Percentiles rank a stretch among this genome's conserved stretches.
These are phyloP conservation scores for Brachionus rotundiformis DNA, from an alignment of 1,140 invertebrate genomes.

Conservation along the genomic window DNA sequence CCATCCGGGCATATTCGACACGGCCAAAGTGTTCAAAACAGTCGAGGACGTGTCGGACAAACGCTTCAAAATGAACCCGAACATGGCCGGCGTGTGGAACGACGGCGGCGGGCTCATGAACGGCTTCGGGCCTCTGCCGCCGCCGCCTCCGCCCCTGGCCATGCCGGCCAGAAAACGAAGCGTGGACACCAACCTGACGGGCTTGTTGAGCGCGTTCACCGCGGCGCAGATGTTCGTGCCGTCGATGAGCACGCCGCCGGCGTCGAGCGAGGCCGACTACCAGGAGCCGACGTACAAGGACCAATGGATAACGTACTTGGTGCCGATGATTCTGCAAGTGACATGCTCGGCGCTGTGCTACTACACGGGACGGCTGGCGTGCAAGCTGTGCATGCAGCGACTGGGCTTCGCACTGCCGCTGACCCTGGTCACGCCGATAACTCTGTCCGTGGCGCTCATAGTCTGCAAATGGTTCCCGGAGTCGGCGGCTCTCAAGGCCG, in stretches of 20 bases:
- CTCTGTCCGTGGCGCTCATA: conserved; percentile 76
- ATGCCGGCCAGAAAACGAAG: neutral
- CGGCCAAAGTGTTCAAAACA: conserved; percentile 13
- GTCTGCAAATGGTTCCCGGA: conserved; percentile 52
- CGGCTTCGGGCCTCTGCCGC: conserved; percentile 30
- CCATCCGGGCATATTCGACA: conserved; percentile 43
- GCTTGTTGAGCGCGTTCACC: too few species aligned
- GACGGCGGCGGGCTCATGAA: neutral
- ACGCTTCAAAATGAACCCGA: too few species aligned
- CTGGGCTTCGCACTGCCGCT: conserved; percentile 78
- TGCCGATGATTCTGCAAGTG: conserved; percentile 46
- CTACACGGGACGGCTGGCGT: conserved; percentile 58
- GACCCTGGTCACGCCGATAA: conserved; percentile 83
- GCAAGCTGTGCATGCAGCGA: conserved; percentile 61
- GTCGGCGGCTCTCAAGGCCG: conserved; percentile 69
- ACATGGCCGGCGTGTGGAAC: neutral
- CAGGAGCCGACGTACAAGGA: neutral
- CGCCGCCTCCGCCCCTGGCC: conserved; percentile 11
- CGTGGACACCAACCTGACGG: too few species aligned
- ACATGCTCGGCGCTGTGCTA: conserved; percentile 55
- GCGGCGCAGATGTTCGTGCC: conserved; percentile 23
- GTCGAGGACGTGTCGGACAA: neutral
- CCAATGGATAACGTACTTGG: conserved; percentile 28
- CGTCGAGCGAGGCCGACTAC: neutral
- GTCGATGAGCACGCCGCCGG: neutral